phyloP scores from a whole-genome alignment of 2,113 vertebrate species.

The Halichoerus grypus region DNA sequence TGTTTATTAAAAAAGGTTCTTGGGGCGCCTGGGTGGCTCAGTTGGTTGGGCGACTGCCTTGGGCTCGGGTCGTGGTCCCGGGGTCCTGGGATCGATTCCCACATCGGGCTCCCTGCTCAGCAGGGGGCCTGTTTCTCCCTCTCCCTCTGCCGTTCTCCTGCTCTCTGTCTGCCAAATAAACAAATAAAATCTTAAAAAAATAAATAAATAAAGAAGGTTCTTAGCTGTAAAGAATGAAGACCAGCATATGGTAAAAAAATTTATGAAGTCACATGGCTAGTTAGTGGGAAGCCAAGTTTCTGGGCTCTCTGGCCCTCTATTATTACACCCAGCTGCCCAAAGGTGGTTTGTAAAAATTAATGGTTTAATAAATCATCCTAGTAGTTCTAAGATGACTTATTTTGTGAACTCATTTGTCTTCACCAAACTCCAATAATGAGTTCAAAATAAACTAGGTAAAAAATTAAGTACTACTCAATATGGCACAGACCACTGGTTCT shows the following conservation, averaged over 20 bases:
- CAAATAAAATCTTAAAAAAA: no score
- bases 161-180: no score
- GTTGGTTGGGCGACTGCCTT: no score
- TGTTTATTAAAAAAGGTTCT: neutral
- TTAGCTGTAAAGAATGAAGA: neutral
- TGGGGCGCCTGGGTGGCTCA: neutral
- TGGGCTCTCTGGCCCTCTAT: neutral
- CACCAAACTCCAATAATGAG: slow-evolving; percentile 6
- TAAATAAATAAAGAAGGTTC: neutral
- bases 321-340: neutral
- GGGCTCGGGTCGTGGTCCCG: no score
- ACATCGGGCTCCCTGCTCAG: no score
- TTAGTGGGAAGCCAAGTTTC: neutral
- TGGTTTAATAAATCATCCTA: slow-evolving; percentile 1
- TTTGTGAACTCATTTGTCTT: slow-evolving; percentile 42
- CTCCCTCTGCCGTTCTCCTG: no score
- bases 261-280: neutral
- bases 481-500: neutral
- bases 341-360: slow-evolving; percentile 1
- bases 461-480: neutral
- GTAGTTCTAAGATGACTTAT: neutral
- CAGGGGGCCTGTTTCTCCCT: no score
- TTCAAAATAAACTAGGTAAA: slow-evolving; percentile 25
- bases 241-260: neutral
- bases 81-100: no score